A percentile compares a stretch with the other conserved stretches of the same genome.
Evolutionary conservation across 2,113 vertebrate genomes (phyloP).

Genomic region (Siniperca chuatsi): DNA sequence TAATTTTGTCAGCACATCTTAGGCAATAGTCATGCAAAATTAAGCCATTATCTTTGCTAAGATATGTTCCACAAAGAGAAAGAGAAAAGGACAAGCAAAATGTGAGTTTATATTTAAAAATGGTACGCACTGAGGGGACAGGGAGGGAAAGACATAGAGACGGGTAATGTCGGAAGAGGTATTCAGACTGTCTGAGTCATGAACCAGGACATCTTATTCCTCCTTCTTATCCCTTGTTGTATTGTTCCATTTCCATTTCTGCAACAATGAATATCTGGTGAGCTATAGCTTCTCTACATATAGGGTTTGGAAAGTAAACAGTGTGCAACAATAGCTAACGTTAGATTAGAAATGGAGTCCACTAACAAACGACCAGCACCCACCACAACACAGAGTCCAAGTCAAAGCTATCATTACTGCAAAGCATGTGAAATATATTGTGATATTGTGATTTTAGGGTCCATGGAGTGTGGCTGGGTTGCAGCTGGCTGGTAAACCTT

Average conservation of each 20-base stretch:
- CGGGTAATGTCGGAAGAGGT: background rate
- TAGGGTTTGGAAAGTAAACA: background rate
- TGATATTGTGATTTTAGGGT: no score
- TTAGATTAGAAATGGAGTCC: no score
- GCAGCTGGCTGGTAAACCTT: no score
- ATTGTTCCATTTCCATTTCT: conserved; percentile 31
- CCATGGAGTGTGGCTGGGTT: no score
- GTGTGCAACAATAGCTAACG: no score
- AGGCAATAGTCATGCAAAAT: conserved; percentile 37
- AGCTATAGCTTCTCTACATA: background rate
- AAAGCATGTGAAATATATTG: no score
- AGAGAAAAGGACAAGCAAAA: conserved; percentile 14
- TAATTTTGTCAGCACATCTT: conserved; percentile 36
- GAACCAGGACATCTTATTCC: conserved; percentile 24
- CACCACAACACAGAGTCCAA: no score
- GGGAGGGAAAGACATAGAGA: background rate
- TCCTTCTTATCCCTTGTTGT: conserved; percentile 3
- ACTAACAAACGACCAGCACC: no score
- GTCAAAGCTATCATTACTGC: no score
- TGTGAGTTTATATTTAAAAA: conserved; percentile 7
- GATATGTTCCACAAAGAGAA: conserved; percentile 18
- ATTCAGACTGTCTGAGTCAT: conserved; percentile 4
- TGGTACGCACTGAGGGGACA: background rate
- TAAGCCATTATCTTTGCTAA: conserved; percentile 46
- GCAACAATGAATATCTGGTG: background rate